Evolutionary conservation across 2,888 invertebrate species (phyloP).

Genomic region (Crepidodera aurea): DNA sequence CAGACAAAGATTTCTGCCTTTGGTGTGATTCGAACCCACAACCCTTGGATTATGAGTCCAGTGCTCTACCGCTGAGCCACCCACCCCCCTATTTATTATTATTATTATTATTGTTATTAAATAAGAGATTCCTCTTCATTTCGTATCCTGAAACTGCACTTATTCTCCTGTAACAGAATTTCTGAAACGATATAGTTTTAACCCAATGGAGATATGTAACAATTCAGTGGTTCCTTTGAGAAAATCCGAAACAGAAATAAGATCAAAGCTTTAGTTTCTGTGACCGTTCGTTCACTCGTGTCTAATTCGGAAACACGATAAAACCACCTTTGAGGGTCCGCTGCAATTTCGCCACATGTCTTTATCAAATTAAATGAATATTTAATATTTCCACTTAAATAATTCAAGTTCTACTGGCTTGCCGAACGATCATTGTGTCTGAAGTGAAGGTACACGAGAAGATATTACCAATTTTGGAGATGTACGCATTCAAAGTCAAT

Average conservation of each 20-base stretch:
- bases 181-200: constrained; percentile 28
- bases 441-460: no score
- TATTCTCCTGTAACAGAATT: not conserved
- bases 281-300: constrained; percentile 44
- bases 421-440: no score
- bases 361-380: constrained; percentile 25
- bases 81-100: no score
- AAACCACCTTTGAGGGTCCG: constrained; percentile 34
- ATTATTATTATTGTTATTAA: no score
- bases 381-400: constrained; percentile 27
- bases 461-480: no score
- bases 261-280: constrained; percentile 47
- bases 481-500: no score
- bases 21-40: no score
- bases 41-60: no score
- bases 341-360: constrained; percentile 31
- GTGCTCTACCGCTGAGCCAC: no score
- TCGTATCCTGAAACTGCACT: not conserved
- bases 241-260: constrained; percentile 41
- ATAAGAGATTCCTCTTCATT: no score
- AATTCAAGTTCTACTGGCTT: constrained; percentile 12
- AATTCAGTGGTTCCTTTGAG: constrained; percentile 45
- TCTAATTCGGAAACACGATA: constrained; percentile 40
- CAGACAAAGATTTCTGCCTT: no score
- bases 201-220: constrained; percentile 38